Conservation (phyloP, 53 echinoderm and acorn worm species). For the Astropecten irregularis region DNA sequence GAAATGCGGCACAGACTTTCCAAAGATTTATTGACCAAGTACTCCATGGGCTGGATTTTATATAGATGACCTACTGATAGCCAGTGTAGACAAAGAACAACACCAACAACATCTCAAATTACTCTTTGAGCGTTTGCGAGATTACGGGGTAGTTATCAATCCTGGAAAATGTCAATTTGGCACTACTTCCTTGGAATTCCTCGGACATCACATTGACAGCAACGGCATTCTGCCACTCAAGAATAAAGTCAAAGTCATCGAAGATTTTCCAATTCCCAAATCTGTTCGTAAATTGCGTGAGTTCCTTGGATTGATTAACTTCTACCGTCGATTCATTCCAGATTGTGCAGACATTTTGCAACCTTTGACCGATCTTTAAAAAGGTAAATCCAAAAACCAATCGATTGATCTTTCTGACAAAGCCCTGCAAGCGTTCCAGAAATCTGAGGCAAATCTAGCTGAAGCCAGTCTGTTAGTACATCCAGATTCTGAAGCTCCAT, state of each 20-base stretch:
- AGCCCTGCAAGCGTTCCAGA: slow-evolving; percentile 15
- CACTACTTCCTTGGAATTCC: slow-evolving; percentile 4
- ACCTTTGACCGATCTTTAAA: slow-evolving; percentile 6
- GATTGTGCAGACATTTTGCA: background rate
- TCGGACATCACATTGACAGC: slow-evolving; percentile 21
- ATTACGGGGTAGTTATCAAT: slow-evolving; percentile 40
- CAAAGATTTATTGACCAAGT: slow-evolving; percentile 62
- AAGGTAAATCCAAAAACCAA: background rate
- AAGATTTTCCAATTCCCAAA: background rate
- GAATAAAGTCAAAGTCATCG: background rate
- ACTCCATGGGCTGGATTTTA: slow-evolving; percentile 53
- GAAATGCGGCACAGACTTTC: slow-evolving; percentile 53
- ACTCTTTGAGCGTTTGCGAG: background rate
- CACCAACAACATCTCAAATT: slow-evolving; percentile 23
- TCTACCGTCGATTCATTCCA: slow-evolving; percentile 28
- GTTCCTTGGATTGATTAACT: slow-evolving; percentile 20
- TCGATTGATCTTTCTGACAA: background rate
- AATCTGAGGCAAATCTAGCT: slow-evolving; percentile 19
- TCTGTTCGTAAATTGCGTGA: background rate
- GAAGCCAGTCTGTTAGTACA: slow-evolving; percentile 41
- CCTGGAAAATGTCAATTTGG: slow-evolving; percentile 34
- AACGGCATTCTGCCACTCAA: slow-evolving; percentile 6
- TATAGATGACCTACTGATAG: slow-evolving; percentile 66
- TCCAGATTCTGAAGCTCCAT: slow-evolving; percentile 4
- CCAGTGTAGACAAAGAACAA: slow-evolving; percentile 22